phyloP scores from a whole-genome alignment of 2,797 vertebrate species.

The Oryzias sinensis region DNA sequence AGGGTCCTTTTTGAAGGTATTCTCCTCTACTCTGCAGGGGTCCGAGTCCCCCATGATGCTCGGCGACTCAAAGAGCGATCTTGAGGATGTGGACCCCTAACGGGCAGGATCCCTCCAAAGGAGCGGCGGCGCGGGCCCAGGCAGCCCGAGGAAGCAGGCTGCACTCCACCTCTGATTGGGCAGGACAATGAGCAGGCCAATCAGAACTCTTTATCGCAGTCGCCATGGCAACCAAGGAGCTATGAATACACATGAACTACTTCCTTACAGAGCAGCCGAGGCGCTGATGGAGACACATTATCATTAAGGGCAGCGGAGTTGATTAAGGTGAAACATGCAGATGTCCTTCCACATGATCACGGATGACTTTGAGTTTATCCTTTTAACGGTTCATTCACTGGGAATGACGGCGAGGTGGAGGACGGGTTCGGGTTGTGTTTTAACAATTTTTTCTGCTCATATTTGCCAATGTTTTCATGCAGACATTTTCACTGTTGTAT shows the following conservation, averaged over 20 bases:
- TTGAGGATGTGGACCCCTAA: conserved; percentile 96
- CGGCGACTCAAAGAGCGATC: conserved; percentile 94
- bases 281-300: conserved; percentile 53
- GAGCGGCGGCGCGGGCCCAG: conserved; percentile 63
- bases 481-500: conserved; percentile 88
- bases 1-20: not conserved
- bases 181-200: conserved; percentile 60
- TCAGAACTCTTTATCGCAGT: conserved; percentile 63
- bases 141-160: conserved; percentile 63
- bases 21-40: conserved; percentile 72
- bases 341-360: conserved; percentile 56
- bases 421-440: conserved; percentile 69
- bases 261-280: conserved; percentile 62
- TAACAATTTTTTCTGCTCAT: conserved; percentile 84
- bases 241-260: conserved; percentile 63
- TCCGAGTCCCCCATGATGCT: conserved; percentile 99
- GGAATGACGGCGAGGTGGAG: conserved; percentile 58
- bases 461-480: conserved; percentile 86
- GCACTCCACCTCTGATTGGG: conserved; percentile 72
- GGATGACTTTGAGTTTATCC: conserved; percentile 67
- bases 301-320: conserved; percentile 60
- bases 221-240: conserved; percentile 59
- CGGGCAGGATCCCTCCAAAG: conserved; percentile 52
- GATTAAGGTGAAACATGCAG: conserved; percentile 46
- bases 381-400: conserved; percentile 71